These are phyloP conservation scores for Anseranas semipalmata DNA, from an alignment of 2,113 vertebrate genomes.

Conservation along the genomic window DNA sequence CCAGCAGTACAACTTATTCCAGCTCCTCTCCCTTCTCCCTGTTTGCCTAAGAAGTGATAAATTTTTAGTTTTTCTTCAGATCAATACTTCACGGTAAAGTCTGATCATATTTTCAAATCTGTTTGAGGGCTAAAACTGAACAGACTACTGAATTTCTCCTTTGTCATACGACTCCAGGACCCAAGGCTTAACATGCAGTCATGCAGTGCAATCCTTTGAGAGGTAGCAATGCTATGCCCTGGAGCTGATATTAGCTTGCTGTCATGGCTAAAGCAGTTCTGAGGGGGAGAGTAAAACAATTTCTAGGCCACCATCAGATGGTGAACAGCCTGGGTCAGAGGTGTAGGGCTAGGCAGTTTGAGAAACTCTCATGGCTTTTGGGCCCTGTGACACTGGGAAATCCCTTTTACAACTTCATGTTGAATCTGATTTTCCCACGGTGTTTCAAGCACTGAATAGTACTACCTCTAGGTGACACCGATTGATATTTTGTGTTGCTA, in stretches of 20 bases:
- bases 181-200: background rate
- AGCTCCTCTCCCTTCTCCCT: background rate
- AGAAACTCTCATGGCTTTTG: background rate
- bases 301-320: background rate
- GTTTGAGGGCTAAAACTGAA: background rate
- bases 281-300: background rate
- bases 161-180: background rate
- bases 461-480: background rate
- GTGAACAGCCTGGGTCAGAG: background rate
- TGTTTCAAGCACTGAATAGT: background rate
- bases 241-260: background rate
- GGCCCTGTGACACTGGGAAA: background rate
- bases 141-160: background rate
- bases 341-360: background rate
- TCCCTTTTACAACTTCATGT: background rate
- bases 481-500: constrained; percentile 51
- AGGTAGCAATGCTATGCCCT: background rate
- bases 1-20: background rate
- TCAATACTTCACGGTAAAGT: background rate
- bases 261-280: background rate
- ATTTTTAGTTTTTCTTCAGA: background rate
- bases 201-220: background rate
- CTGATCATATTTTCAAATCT: background rate
- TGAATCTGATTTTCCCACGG: background rate
- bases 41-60: background rate